Evolutionary conservation across 2,797 vertebrate species (phyloP).

Genomic region (Perodicticus potto): DNA sequence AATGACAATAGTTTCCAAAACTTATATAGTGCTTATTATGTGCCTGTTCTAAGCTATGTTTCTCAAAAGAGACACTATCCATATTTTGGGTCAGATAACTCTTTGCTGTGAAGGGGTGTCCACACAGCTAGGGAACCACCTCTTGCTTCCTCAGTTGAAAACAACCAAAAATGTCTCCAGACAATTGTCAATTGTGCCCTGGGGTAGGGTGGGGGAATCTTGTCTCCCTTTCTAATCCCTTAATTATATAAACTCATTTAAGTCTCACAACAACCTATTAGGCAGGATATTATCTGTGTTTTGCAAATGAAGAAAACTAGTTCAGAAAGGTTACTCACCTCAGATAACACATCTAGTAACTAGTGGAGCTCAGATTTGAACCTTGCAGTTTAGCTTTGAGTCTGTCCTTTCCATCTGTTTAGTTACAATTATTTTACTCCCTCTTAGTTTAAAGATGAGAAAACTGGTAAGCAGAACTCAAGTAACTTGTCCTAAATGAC

Average conservation of each 20-base stretch:
- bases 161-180: background rate
- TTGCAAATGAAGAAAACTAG: constrained; percentile 47
- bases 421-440: background rate
- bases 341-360: background rate
- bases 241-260: background rate
- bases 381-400: background rate
- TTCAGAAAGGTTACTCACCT: background rate
- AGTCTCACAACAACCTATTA: background rate
- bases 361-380: background rate
- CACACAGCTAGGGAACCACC: background rate
- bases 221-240: background rate
- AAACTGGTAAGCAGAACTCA: background rate
- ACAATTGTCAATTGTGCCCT: background rate
- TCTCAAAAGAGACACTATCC: constrained; percentile 21
- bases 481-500: background rate
- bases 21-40: background rate
- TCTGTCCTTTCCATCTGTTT: background rate
- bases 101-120: background rate
- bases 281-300: background rate
- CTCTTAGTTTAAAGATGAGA: background rate
- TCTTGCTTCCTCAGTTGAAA: background rate
- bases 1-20: constrained; percentile 25
- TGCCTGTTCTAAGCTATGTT: background rate
- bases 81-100: constrained; percentile 7
- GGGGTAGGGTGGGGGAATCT: too few species aligned